phyloP scores from a whole-genome alignment of 2,113 vertebrate genomes.

The Syngnathus floridae region DNA sequence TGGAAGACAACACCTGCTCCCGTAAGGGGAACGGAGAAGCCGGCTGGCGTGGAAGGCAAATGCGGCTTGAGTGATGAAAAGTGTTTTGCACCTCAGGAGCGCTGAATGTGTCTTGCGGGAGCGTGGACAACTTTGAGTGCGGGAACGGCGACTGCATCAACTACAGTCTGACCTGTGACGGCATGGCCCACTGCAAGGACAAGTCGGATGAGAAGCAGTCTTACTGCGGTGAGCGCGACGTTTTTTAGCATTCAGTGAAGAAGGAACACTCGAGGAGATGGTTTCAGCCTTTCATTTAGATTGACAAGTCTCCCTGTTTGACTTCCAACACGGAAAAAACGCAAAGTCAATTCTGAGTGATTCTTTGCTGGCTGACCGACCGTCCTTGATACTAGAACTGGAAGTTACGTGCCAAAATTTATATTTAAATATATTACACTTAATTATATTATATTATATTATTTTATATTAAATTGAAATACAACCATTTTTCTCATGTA shows the following conservation, averaged over 20 bases:
- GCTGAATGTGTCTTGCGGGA: constrained; percentile 82
- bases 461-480: no score
- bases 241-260: background rate
- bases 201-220: constrained; percentile 96
- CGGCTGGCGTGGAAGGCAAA: background rate
- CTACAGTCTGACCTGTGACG: constrained; percentile 88
- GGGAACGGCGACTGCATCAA: constrained; percentile 91
- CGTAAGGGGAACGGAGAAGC: background rate
- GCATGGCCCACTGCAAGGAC: constrained; percentile 91
- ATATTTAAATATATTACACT: no score
- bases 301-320: background rate
- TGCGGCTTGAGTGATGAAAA: background rate
- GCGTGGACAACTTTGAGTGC: constrained; percentile 87
- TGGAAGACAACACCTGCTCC: constrained; percentile 85
- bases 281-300: background rate
- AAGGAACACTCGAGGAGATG: no score
- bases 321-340: background rate
- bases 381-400: no score
- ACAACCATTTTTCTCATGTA: no score
- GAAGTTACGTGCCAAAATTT: no score
- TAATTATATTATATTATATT: no score
- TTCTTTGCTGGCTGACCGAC: no score
- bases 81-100: constrained; percentile 57
- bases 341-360: background rate
- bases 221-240: constrained; percentile 80